Evolutionary conservation across 2,113 vertebrate species (phyloP).

Genomic region (Poeciliopsis retropinna): DNA sequence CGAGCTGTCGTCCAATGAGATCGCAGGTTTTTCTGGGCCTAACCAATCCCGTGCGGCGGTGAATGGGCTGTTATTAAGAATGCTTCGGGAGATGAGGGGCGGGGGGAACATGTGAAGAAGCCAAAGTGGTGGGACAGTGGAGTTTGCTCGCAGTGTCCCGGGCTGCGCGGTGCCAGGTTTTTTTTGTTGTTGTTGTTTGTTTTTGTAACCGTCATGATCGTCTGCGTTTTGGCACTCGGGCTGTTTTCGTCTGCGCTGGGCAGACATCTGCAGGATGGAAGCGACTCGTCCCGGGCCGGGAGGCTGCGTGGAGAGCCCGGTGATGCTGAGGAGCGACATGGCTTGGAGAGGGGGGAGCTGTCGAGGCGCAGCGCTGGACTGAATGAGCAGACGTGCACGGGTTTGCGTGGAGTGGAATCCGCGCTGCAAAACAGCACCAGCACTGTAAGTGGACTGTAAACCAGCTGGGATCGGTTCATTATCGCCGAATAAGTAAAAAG

Average conservation of each 20-base stretch:
- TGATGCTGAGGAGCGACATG: slow-evolving; percentile 45
- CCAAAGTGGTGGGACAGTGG: slow-evolving; percentile 19
- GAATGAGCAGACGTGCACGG: slow-evolving; percentile 73
- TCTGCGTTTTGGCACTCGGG: slow-evolving; percentile 42
- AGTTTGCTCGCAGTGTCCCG: slow-evolving; percentile 11
- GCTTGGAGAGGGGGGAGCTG: slow-evolving; percentile 33
- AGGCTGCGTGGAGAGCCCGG: slow-evolving; percentile 35
- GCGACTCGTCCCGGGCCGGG: background rate
- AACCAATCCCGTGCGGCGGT: slow-evolving; percentile 59
- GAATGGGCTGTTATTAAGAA: slow-evolving; percentile 56
- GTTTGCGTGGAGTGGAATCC: slow-evolving; percentile 62
- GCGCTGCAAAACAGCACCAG: slow-evolving; percentile 83
- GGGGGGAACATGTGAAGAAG: slow-evolving; percentile 42
- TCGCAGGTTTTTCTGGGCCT: slow-evolving; percentile 39
- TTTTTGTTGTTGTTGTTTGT: background rate
- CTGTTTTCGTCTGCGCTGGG: slow-evolving; percentile 38
- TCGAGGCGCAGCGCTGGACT: slow-evolving; percentile 48
- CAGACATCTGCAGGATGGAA: slow-evolving; percentile 2
- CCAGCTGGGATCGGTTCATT: background rate
- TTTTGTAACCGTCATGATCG: slow-evolving; percentile 46
- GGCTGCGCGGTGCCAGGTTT: slow-evolving; percentile 3
- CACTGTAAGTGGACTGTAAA: slow-evolving; percentile 75
- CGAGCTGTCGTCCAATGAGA: slow-evolving; percentile 57
- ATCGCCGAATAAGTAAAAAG: background rate
- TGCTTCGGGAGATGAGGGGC: slow-evolving; percentile 50